Percentiles rank a stretch among this genome's conserved stretches.
Conservation (phyloP, 2,888 invertebrate species). For the Leptinotarsa juncta region DNA sequence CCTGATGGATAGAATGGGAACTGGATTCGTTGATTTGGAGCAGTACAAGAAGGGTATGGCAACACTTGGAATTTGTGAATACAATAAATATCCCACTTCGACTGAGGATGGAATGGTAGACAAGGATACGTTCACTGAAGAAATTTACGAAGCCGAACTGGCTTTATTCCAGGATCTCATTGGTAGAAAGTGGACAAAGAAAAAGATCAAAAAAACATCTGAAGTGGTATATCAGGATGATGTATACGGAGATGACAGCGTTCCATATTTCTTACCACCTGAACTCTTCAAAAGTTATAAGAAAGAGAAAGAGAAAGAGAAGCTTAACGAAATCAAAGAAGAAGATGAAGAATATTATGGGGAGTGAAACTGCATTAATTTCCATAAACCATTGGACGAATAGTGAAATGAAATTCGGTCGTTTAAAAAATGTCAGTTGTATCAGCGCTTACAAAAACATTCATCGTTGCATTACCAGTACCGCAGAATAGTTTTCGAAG, state of each 20-base stretch:
- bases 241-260: conserved; percentile 19
- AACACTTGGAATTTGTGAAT: conserved; percentile 60
- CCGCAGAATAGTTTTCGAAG: no score
- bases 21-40: conserved; percentile 57
- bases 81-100: conserved; percentile 54
- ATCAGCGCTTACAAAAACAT: no score
- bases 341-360: conserved; percentile 2
- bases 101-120: conserved; percentile 54
- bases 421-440: background rate
- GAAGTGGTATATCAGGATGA: conserved; percentile 17
- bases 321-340: background rate
- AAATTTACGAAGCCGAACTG: conserved; percentile 49
- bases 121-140: conserved; percentile 59
- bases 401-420: background rate
- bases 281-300: conserved; percentile 43
- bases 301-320: conserved; percentile 21
- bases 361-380: background rate
- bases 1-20: conserved; percentile 61
- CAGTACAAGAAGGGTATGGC: conserved; percentile 61
- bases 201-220: conserved; percentile 7
- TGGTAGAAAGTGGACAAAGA: conserved; percentile 37
- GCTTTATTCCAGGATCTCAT: conserved; percentile 53
- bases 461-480: no score
- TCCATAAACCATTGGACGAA: background rate
- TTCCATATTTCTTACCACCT: conserved; percentile 48